phyloP scores from a whole-genome alignment of 2,113 vertebrate species.

The Passer domesticus region DNA sequence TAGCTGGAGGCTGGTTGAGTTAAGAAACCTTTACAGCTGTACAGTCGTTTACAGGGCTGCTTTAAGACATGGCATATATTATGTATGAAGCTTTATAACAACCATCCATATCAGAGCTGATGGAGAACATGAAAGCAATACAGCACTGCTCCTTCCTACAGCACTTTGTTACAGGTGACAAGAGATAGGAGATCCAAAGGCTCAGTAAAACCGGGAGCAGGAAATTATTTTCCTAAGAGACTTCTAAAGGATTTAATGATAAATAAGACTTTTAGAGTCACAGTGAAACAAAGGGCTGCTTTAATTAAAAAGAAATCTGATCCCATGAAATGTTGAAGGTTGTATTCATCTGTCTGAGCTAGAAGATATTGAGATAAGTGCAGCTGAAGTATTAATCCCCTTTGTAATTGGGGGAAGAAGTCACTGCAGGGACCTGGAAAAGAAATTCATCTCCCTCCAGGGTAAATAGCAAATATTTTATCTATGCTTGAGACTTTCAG shows the following conservation, averaged over 20 bases:
- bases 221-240: conserved; percentile 14
- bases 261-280: not conserved
- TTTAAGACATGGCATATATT: conserved; percentile 17
- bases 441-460: not conserved
- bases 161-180: conserved; percentile 30
- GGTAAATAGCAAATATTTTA: not conserved
- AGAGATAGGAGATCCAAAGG: conserved; percentile 9
- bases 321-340: not conserved
- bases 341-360: not conserved
- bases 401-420: not conserved
- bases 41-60: not conserved
- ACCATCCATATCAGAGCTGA: conserved; percentile 5
- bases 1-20: conserved; percentile 3
- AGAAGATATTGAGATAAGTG: not conserved
- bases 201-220: not conserved
- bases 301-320: conserved; percentile 37
- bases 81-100: conserved; percentile 35
- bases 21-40: conserved; percentile 18
- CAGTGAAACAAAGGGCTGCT: not conserved
- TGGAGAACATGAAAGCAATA: conserved; percentile 28
- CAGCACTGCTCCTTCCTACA: not conserved
- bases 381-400: not conserved
- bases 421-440: not conserved
- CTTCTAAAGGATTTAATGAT: not conserved
- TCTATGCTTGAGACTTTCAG: not conserved